Conservation (phyloP, 2,888 invertebrate genomes). For the Xanthia togata region DNA sequence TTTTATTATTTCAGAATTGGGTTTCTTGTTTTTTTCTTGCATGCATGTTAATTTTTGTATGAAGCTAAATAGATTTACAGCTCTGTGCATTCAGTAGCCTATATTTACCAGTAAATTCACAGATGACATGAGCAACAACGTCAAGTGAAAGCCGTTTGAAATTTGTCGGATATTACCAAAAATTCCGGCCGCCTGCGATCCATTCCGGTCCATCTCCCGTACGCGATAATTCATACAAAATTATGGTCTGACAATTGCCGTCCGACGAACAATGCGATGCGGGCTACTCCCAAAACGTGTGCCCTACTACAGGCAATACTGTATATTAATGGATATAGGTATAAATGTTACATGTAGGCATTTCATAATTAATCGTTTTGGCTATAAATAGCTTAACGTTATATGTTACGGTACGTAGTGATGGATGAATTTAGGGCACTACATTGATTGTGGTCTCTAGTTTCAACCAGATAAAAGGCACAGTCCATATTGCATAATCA, state of each 20-base stretch:
- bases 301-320: conserved; percentile 44
- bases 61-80: neutral
- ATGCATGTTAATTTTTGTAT: neutral
- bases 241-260: conserved; percentile 64
- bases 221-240: conserved; percentile 65
- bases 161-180: conserved; percentile 39
- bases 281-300: conserved; percentile 59
- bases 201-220: conserved; percentile 50
- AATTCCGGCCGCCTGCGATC: conserved; percentile 35
- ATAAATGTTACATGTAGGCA: conserved; percentile 22
- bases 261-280: conserved; percentile 57
- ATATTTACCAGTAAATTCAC: conserved; percentile 1
- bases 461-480: neutral
- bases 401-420: neutral
- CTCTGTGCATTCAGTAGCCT: neutral
- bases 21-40: conserved; percentile 16
- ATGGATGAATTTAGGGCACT: neutral
- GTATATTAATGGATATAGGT: conserved; percentile 13
- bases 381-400: conserved; percentile 16
- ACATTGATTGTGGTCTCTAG: neutral
- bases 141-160: conserved; percentile 18
- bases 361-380: conserved; percentile 49
- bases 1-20: conserved; percentile 40
- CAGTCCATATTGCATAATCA: neutral
- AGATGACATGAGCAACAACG: conserved; percentile 15